These are phyloP conservation scores for Pachyrhynchus sulphureomaculatus DNA, from an alignment of 1,140 invertebrate genomes.

Conservation along the genomic window DNA sequence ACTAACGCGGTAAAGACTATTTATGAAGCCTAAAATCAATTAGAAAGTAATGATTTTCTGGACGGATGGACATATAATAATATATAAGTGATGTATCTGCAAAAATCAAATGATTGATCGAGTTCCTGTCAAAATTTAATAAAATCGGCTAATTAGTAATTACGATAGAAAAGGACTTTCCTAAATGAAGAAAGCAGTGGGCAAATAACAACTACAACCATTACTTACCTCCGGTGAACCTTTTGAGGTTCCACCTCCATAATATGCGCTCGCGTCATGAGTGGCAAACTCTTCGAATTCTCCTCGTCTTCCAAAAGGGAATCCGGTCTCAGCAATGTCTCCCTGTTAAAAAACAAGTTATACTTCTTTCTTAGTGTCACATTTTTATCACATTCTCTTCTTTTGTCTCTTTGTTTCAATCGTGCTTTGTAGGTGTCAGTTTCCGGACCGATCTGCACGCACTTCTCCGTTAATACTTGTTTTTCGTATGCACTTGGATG, in stretches of 20 bases:
- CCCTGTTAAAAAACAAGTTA: conserved; percentile 58
- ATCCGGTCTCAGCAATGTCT: conserved; percentile 46
- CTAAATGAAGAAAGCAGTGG: no score
- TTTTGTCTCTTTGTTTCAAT: conserved; percentile 59
- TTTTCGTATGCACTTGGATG: conserved; percentile 56
- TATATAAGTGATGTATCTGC: no score
- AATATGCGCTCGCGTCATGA: conserved; percentile 46
- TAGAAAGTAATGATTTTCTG: no score
- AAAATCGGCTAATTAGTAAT: no score
- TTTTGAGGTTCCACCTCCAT: conserved; percentile 48
- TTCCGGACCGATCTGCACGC: conserved; percentile 53
- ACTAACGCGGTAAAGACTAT: no score
- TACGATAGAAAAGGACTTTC: no score
- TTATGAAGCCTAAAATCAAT: no score
- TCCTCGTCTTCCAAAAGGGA: conserved; percentile 48
- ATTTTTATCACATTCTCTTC: conserved; percentile 58
- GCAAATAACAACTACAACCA: not conserved
- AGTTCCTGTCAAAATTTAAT: no score
- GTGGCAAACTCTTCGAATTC: conserved; percentile 55
- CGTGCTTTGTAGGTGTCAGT: conserved; percentile 63
- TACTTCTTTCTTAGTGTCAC: conserved; percentile 65
- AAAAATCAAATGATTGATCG: no score
- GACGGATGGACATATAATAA: no score
- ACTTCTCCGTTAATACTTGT: conserved; percentile 48
- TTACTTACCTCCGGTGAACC: conserved; percentile 37